A percentile compares a stretch with the other conserved stretches of the same genome.
Conservation (phyloP, 2,888 invertebrate genomes). For the Sphecodes monilicornis region DNA sequence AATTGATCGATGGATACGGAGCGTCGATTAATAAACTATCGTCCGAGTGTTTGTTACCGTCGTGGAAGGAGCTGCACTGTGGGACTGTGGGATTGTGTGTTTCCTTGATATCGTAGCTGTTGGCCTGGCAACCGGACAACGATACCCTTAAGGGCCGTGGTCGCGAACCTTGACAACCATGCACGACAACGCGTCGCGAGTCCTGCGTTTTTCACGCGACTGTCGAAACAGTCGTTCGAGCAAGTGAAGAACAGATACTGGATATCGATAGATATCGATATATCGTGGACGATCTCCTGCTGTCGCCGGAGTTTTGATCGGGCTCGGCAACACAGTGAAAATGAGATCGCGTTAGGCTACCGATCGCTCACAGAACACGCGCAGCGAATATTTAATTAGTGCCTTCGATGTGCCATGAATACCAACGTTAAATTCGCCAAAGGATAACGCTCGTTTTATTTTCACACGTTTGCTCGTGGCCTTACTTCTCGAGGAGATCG, state of each 20-base stretch:
- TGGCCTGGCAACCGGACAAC: conserved; percentile 70
- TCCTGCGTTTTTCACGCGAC: conserved; percentile 38
- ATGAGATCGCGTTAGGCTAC: conserved; percentile 14
- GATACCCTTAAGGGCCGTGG: conserved; percentile 61
- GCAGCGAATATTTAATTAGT: conserved; percentile 51
- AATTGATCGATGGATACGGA: not conserved
- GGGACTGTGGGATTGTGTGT: conserved; percentile 61
- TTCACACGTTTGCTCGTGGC: conserved; percentile 7
- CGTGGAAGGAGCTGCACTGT: conserved; percentile 30
- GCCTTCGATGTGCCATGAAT: conserved; percentile 60
- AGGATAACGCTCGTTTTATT: not conserved
- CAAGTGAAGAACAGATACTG: conserved; percentile 22
- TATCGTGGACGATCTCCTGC: not conserved
- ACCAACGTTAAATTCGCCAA: conserved; percentile 1
- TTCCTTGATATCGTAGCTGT: conserved; percentile 62
- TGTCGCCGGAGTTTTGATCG: not conserved
- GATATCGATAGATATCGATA: not conserved
- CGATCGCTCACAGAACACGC: not conserved
- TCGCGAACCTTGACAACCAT: conserved; percentile 35
- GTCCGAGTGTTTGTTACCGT: conserved; percentile 39
- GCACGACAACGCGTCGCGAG: not conserved
- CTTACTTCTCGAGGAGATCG: conserved; percentile 10
- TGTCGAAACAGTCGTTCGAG: conserved; percentile 37
- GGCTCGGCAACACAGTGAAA: not conserved
- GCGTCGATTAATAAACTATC: conserved; percentile 39